Conservation (phyloP, 2,888 invertebrate genomes). For the Augiades crinisus region DNA sequence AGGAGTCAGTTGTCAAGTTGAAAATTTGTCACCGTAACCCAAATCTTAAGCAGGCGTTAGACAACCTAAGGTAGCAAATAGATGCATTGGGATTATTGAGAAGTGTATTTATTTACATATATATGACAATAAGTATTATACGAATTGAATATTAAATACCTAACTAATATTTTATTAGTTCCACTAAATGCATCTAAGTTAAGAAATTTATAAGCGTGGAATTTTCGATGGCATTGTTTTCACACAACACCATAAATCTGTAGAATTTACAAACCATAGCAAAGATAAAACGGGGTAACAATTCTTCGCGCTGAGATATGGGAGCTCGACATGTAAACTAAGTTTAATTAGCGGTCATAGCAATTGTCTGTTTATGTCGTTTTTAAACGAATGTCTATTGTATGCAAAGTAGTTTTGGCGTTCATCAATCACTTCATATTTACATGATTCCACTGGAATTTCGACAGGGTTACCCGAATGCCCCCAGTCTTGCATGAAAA, state of each 20-base stretch:
- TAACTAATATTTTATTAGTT: not conserved
- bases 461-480: too few species aligned
- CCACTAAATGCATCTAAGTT: not conserved
- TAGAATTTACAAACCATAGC: conserved; percentile 11
- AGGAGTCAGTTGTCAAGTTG: too few species aligned
- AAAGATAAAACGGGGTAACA: conserved; percentile 7
- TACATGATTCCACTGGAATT: conserved; percentile 49
- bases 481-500: too few species aligned
- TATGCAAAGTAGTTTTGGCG: conserved; percentile 69
- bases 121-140: too few species aligned
- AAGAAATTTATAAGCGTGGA: not conserved
- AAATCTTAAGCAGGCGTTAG: too few species aligned
- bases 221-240: not conserved
- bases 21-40: too few species aligned
- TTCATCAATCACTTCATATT: conserved; percentile 77
- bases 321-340: conserved; percentile 61
- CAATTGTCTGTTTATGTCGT: conserved; percentile 57
- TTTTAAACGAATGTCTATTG: conserved; percentile 66
- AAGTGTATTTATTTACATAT: too few species aligned
- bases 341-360: conserved; percentile 73
- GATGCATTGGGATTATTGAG: too few species aligned
- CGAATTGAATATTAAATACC: too few species aligned
- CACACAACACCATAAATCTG: not conserved
- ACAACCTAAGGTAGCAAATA: too few species aligned
- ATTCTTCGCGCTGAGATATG: conserved; percentile 29